phyloP scores from a whole-genome alignment of 2,888 invertebrate species.

The Malthinus flaveolus region DNA sequence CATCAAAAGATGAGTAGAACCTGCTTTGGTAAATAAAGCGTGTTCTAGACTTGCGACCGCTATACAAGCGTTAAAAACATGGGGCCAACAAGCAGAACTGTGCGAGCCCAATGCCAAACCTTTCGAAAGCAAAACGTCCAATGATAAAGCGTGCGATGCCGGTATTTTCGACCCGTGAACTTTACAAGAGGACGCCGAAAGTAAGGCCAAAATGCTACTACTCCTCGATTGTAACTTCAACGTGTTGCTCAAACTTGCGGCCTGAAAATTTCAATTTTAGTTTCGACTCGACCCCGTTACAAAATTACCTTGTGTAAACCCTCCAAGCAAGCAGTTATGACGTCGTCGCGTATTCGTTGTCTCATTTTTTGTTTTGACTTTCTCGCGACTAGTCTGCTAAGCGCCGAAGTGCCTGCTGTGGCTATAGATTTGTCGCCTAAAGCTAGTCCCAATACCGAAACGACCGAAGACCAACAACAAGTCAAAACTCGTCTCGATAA shows the following conservation, averaged over 20 bases:
- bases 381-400: slow-evolving; percentile 63
- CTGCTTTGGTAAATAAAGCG: slow-evolving; percentile 83
- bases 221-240: slow-evolving; percentile 88
- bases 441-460: slow-evolving; percentile 82
- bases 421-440: slow-evolving; percentile 59
- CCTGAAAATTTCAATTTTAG: slow-evolving; percentile 55
- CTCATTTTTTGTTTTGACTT: slow-evolving; percentile 57
- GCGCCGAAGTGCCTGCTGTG: slow-evolving; percentile 53
- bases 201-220: slow-evolving; percentile 82
- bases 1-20: slow-evolving; percentile 67
- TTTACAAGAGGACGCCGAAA: slow-evolving; percentile 89
- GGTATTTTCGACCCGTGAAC: slow-evolving; percentile 77
- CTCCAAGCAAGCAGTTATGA: slow-evolving; percentile 84
- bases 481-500: slow-evolving; percentile 79
- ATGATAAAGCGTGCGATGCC: slow-evolving; percentile 87
- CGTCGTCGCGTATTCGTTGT: slow-evolving; percentile 70
- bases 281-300: neutral
- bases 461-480: slow-evolving; percentile 91
- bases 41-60: slow-evolving; percentile 92
- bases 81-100: slow-evolving; percentile 93
- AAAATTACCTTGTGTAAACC: slow-evolving; percentile 77
- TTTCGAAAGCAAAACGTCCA: slow-evolving; percentile 81
- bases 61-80: slow-evolving; percentile 91
- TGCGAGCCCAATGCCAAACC: slow-evolving; percentile 92
- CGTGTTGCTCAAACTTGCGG: slow-evolving; percentile 86